A percentile compares a stretch with the other conserved stretches of the same genome.
phyloP scores from a whole-genome alignment of 2,797 vertebrate species.

The Clarias fuscus region DNA sequence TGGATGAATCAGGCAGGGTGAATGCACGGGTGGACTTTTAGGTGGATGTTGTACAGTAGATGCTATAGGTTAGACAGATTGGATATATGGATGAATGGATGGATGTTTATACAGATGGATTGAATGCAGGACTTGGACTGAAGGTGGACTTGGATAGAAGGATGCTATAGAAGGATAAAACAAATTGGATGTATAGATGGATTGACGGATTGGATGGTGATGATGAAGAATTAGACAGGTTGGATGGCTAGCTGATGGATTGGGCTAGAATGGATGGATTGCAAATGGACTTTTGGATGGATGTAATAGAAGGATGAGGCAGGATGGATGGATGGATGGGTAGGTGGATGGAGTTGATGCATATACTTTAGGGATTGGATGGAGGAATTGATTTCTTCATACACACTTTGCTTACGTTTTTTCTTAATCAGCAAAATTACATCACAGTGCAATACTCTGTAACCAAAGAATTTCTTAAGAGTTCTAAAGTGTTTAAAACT shows the following conservation, averaged over 20 bases:
- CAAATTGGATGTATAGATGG: not conserved
- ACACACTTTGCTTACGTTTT: not conserved
- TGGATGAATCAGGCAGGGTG: not conserved
- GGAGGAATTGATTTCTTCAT: not conserved
- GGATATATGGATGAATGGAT: not conserved
- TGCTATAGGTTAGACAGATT: not conserved
- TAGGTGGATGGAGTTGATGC: not conserved
- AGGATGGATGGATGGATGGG: conserved; percentile 4
- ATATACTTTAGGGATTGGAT: not conserved
- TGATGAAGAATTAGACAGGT: not conserved
- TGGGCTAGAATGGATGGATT: not conserved
- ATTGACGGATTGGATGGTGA: not conserved
- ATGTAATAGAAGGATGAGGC: not conserved
- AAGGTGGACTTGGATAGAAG: not conserved
- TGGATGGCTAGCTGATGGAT: not conserved
- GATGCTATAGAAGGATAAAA: not conserved
- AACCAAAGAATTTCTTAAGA: not conserved
- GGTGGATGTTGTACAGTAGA: not conserved
- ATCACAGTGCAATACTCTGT: not conserved
- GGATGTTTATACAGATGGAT: too few relatives aligned
- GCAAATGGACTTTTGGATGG: not conserved
- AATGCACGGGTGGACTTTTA: not conserved
- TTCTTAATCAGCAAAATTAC: not conserved
- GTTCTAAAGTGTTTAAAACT: not conserved
- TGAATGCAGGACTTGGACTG: not conserved